Conservation (phyloP, 2,113 vertebrate genomes). For the Phalacrocorax carbo region DNA sequence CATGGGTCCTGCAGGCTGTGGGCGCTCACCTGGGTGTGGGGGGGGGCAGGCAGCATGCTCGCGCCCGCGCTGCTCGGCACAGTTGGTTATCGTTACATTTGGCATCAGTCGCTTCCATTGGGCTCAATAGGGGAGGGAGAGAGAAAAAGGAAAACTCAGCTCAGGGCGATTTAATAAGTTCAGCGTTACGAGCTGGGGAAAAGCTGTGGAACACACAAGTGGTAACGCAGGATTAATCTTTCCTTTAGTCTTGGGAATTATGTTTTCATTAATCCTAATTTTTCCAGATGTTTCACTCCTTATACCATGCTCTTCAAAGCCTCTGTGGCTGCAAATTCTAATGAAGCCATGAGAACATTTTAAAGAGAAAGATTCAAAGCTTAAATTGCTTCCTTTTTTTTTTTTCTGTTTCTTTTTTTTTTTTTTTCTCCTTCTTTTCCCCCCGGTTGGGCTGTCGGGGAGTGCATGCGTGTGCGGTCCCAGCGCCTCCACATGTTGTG, state of each 20-base stretch:
- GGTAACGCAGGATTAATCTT: slow-evolving; percentile 60
- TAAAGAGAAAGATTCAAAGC: slow-evolving; percentile 65
- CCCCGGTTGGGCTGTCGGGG: neutral
- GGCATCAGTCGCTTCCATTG: neutral
- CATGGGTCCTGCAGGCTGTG: fast-evolving
- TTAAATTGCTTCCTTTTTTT: slow-evolving; percentile 38
- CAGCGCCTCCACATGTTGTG: slow-evolving; percentile 43
- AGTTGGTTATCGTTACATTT: neutral
- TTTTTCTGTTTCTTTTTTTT: neutral
- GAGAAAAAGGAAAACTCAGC: slow-evolving; percentile 41
- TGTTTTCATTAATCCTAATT: slow-evolving; percentile 67
- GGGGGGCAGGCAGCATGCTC: fast-evolving
- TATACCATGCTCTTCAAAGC: slow-evolving; percentile 71
- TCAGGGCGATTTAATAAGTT: slow-evolving; percentile 58
- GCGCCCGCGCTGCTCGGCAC: neutral
- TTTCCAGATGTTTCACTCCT: slow-evolving; percentile 77
- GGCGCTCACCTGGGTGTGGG: neutral
- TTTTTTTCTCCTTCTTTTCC: neutral
- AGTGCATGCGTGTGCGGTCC: slow-evolving; percentile 55
- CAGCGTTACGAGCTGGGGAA: slow-evolving; percentile 48
- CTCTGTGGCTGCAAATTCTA: slow-evolving; percentile 59
- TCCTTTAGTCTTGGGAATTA: slow-evolving; percentile 63
- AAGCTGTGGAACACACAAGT: slow-evolving; percentile 65
- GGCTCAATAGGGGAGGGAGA: slow-evolving; percentile 25
- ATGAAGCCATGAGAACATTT: slow-evolving; percentile 60